A percentile compares a stretch with the other conserved stretches of the same genome.
phyloP scores from a whole-genome alignment of 2,888 invertebrate genomes.

The Parasteatoda lunata region DNA sequence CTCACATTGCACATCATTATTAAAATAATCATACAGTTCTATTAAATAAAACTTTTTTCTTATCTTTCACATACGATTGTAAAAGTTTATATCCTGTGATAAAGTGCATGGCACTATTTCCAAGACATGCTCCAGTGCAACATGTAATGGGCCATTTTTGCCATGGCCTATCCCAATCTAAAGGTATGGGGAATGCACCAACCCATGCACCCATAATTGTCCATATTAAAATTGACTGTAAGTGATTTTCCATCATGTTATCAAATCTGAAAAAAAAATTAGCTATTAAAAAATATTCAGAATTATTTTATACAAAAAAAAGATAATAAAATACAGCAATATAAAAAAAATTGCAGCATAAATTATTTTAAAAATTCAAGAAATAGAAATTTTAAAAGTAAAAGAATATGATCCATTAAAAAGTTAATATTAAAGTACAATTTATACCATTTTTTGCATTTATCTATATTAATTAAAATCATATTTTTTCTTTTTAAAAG shows the following conservation, averaged over 20 bases:
- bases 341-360: too few relatives aligned
- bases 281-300: neutral
- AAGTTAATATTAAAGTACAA: too few relatives aligned
- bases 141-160: slow-evolving; percentile 76
- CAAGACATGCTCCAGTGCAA: slow-evolving; percentile 64
- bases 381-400: too few relatives aligned
- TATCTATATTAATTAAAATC: too few relatives aligned
- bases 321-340: neutral
- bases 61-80: slow-evolving; percentile 16
- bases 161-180: slow-evolving; percentile 94
- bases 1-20: too few relatives aligned
- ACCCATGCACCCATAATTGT: slow-evolving; percentile 85
- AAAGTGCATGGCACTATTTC: slow-evolving; percentile 50
- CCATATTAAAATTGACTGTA: slow-evolving; percentile 40
- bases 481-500: too few relatives aligned
- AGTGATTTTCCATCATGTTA: slow-evolving; percentile 44
- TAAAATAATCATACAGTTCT: slow-evolving; percentile 16
- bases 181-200: slow-evolving; percentile 87
- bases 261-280: slow-evolving; percentile 48
- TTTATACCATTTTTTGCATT: too few relatives aligned
- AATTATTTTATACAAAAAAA: neutral
- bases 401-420: too few relatives aligned
- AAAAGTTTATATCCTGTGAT: slow-evolving; percentile 33
- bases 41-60: slow-evolving; percentile 8
- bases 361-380: too few relatives aligned